Base-by-base conservation (phyloP, 1,140 invertebrate species). In the Heliconius congener region DNA sequence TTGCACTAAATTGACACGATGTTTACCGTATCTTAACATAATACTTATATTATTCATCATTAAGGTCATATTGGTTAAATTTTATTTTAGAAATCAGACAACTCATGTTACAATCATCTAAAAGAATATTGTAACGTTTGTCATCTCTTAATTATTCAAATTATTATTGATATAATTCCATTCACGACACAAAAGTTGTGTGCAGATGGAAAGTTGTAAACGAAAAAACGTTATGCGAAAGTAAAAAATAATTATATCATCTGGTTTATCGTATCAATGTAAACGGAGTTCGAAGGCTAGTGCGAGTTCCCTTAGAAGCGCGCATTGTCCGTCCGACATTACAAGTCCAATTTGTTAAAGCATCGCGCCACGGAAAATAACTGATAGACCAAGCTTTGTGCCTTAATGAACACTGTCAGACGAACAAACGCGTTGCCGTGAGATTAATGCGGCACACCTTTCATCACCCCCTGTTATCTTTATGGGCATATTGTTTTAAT, bases 401-500 rank as follows among this genome's bases (percentile, higher is more conserved):
- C 80, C 85, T 84, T 90, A 91, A 92, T 92, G 91, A 91, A 90
- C 82, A 85, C 87, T 92, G 90, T 91, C 91, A 89, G 88, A 86
- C 60, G 84, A 89, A 91, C 90, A 89, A 91, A 91, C 88, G 85
- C 80, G 73, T 83, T 52, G 83, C 81, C 80, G 77, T 75, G 74
- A 90, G 85, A 91, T 90, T 92, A 91, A 90, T 89, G 85, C 84
- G 82, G 81, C 79, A 81, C 81, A 86, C 85, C 88, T 88, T 90
- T 84, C 81, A 80, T 83, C 83, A 80, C 82, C 85, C 23, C 85
- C 85, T 86, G 86, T 88, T 89, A 90, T 90, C 85, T 88, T 89
- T 88, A 87, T 87, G 80, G 81, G 80, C 82, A 76, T 83, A 87
- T 87, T 90, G 86, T 89, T 88, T 86, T 85, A 85, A 83, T 85